phyloP scores from a whole-genome alignment of 2,888 invertebrate species.

The Salpingus planirostris region DNA sequence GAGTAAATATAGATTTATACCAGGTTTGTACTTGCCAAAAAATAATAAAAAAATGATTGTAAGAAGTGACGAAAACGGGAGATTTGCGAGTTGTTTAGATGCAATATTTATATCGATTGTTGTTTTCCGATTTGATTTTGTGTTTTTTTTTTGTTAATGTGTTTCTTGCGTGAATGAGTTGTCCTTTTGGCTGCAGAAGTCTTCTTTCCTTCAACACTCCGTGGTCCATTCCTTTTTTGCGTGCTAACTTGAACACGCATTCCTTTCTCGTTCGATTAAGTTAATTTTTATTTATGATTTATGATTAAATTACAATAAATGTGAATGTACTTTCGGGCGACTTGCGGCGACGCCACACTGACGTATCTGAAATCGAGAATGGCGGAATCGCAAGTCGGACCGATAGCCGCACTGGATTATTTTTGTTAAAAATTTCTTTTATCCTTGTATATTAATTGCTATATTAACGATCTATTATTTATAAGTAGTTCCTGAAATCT shows the following conservation, averaged over 20 bases:
- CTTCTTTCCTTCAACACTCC: constrained; percentile 41
- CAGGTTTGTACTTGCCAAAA: constrained; percentile 22
- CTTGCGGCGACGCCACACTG: too few species aligned
- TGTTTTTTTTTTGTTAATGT: constrained; percentile 12
- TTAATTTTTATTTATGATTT: constrained; percentile 7
- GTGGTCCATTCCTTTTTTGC: constrained; percentile 37
- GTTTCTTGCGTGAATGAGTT: constrained; percentile 35
- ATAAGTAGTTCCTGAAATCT: too few species aligned
- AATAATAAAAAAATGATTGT: constrained; percentile 19
- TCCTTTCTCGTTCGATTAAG: constrained; percentile 5
- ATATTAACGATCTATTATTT: too few species aligned
- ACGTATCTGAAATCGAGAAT: too few species aligned
- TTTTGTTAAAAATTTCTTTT: too few species aligned
- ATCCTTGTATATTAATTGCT: too few species aligned
- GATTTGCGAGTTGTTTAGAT: constrained; percentile 22
- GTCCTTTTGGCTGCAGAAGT: constrained; percentile 38
- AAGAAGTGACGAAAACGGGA: too few species aligned
- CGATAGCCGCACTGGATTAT: too few species aligned
- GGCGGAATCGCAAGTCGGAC: too few species aligned
- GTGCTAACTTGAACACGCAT: constrained; percentile 1
- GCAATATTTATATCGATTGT: constrained; percentile 19
- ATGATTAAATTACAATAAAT: constrained; percentile 6
- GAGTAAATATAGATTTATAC: constrained; percentile 17
- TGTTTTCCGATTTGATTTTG: constrained; percentile 13
- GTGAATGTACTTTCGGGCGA: too few species aligned